Evolutionary conservation across 2,113 vertebrate genomes (phyloP).

Genomic region (Cephalopholis sonnerati): DNA sequence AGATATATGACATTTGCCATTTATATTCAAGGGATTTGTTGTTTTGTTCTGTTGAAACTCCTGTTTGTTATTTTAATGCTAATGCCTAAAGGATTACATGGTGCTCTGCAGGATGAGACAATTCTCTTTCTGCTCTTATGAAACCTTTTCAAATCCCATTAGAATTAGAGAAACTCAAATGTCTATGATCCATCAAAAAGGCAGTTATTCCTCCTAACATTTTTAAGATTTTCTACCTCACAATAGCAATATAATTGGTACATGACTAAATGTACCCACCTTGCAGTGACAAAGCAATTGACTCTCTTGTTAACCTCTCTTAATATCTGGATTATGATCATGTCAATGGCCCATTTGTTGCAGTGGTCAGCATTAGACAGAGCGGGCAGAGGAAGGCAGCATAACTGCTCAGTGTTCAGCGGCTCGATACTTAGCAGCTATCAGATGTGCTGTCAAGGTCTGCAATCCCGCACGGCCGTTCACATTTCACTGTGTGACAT

Average conservation of each 20-base stretch:
- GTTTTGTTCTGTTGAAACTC: neutral
- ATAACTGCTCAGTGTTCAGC: slow-evolving; percentile 28
- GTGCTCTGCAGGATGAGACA: neutral
- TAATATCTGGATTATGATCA: slow-evolving; percentile 17
- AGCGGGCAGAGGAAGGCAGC: slow-evolving; percentile 6
- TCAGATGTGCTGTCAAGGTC: slow-evolving; percentile 48
- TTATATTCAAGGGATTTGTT: slow-evolving; percentile 1
- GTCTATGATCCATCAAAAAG: neutral
- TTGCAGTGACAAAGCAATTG: slow-evolving; percentile 24
- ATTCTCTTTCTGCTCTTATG: neutral
- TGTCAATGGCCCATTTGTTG: slow-evolving; percentile 12
- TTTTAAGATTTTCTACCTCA: neutral
- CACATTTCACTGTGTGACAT: slow-evolving; percentile 67
- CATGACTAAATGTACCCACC: neutral
- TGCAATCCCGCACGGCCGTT: slow-evolving; percentile 20
- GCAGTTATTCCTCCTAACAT: neutral
- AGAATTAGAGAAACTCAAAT: neutral
- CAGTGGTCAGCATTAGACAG: slow-evolving; percentile 12
- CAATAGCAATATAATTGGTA: neutral
- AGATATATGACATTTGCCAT: neutral
- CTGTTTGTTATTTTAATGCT: slow-evolving; percentile 9
- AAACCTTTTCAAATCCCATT: slow-evolving; percentile 28
- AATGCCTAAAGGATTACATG: slow-evolving; percentile 5
- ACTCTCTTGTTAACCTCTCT: slow-evolving; percentile 19
- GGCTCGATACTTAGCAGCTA: slow-evolving; percentile 38